Evolutionary conservation across 2,113 vertebrate species (phyloP).

Genomic region (Silurus glanis): DNA sequence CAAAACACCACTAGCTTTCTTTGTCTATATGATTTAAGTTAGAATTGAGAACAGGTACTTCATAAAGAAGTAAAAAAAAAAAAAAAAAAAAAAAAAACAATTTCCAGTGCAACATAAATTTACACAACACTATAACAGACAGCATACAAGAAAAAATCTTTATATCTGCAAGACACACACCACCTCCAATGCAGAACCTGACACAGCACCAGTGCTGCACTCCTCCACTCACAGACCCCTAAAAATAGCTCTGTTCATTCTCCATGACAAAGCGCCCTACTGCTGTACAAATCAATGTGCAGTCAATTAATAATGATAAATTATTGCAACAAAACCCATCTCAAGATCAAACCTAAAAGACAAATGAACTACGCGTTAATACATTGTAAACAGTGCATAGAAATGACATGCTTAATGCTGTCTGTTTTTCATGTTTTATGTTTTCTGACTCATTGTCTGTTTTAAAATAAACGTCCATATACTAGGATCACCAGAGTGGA

Average conservation of each 20-base stretch:
- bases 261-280: slow-evolving; percentile 39
- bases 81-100: background rate
- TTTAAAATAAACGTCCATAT: background rate
- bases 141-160: background rate
- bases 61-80: background rate
- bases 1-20: background rate
- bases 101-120: background rate
- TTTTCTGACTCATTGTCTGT: background rate
- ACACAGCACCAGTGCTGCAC: slow-evolving; percentile 67
- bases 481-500: background rate
- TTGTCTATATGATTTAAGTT: background rate
- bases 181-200: slow-evolving; percentile 52
- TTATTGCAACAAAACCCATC: background rate
- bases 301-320: too few species aligned
- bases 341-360: background rate
- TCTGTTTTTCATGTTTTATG: slow-evolving; percentile 5
- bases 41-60: background rate
- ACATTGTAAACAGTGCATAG: background rate
- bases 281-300: slow-evolving; percentile 19
- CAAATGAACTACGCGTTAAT: background rate
- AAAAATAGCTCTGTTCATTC: slow-evolving; percentile 68
- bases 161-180: slow-evolving; percentile 30
- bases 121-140: background rate
- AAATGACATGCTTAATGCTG: background rate
- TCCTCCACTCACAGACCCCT: slow-evolving; percentile 58